Evolutionary conservation across 2,113 vertebrate genomes (phyloP).

Genomic region (Ciconia stormi): DNA sequence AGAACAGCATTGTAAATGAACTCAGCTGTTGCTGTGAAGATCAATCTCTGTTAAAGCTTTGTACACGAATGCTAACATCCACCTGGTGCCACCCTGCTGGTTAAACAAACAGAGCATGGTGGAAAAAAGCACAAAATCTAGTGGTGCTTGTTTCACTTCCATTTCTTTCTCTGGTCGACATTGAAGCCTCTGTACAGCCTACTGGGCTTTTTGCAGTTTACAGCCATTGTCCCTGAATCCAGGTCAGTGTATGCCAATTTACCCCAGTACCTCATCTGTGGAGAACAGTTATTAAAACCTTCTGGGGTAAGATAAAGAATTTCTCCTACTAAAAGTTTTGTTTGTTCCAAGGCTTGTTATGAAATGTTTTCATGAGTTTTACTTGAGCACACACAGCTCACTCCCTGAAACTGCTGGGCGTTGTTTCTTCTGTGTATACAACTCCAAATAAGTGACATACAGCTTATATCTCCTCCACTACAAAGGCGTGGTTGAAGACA

Average conservation of each 20-base stretch:
- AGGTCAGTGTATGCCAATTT: not conserved
- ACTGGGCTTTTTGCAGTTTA: not conserved
- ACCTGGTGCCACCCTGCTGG: slow-evolving; percentile 36
- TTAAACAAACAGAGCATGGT: slow-evolving; percentile 21
- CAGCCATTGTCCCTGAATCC: not conserved
- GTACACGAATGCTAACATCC: not conserved
- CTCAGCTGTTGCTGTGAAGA: not conserved
- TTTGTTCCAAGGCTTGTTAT: not conserved
- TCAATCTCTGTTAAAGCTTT: not conserved
- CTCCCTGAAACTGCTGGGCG: not conserved
- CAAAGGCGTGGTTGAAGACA: not conserved
- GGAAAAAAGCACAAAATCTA: not conserved
- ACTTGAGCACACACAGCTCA: not conserved
- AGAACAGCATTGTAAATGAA: not conserved
- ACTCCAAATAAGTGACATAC: not conserved
- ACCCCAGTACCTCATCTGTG: not conserved
- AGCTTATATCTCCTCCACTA: not conserved
- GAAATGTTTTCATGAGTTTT: not conserved
- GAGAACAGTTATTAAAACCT: not conserved
- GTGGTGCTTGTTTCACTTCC: not conserved
- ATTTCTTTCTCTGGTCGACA: slow-evolving; percentile 9
- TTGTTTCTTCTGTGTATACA: not conserved
- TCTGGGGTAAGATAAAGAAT: not conserved
- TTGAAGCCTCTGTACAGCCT: not conserved
- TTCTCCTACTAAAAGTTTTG: slow-evolving; percentile 21